Conservation (phyloP, 2,888 invertebrate species). For the Merodon equestris region DNA sequence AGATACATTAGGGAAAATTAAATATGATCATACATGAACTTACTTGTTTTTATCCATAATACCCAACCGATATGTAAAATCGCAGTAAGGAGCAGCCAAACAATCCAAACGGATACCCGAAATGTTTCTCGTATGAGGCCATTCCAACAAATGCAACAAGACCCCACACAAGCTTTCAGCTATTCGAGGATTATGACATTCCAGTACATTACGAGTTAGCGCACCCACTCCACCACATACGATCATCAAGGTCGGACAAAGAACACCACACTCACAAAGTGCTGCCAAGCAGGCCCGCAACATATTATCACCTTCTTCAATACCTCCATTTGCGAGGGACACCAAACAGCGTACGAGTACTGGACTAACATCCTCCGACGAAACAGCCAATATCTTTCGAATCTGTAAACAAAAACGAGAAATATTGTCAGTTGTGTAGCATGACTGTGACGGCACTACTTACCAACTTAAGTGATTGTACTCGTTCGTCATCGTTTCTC, state of each 20-base stretch:
- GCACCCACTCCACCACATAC: constrained; percentile 91
- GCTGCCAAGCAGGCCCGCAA: constrained; percentile 92
- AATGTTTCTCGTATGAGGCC: constrained; percentile 87
- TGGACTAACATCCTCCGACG: constrained; percentile 85
- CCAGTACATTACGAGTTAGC: constrained; percentile 88
- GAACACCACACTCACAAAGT: constrained; percentile 91
- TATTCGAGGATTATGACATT: constrained; percentile 92
- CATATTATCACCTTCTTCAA: constrained; percentile 88
- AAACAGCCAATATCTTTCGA: constrained; percentile 83
- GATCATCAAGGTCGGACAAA: constrained; percentile 90
- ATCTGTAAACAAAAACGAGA: constrained; percentile 70
- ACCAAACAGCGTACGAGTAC: constrained; percentile 89
- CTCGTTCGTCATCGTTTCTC: constrained; percentile 94
- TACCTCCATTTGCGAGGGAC: constrained; percentile 88
- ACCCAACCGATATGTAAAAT: constrained; percentile 88
- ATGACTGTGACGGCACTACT: constrained; percentile 19
- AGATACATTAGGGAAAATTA: constrained; percentile 7
- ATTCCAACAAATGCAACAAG: constrained; percentile 90
- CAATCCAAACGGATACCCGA: constrained; percentile 90
- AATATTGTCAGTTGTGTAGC: neutral
- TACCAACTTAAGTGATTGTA: constrained; percentile 93
- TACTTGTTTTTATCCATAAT: constrained; percentile 87
- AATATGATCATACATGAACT: too few species aligned
- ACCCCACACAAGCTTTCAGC: constrained; percentile 94
- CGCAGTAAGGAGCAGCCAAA: constrained; percentile 95